These are phyloP conservation scores for Lepeophtheirus salmonis DNA, from an alignment of 1,140 invertebrate genomes.

Conservation along the genomic window DNA sequence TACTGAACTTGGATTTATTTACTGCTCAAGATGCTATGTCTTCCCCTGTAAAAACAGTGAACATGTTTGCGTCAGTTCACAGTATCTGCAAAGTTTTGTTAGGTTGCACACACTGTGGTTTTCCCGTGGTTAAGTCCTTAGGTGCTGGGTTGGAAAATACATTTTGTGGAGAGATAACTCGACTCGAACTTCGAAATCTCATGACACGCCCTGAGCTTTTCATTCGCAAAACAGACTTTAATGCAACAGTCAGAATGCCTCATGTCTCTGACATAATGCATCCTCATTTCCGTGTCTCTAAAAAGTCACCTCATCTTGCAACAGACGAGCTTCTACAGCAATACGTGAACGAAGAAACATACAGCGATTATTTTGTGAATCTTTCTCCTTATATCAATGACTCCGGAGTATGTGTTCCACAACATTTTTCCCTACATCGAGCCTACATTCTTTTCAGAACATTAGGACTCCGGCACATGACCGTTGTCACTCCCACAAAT, in stretches of 20 bases:
- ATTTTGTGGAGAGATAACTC: constrained; percentile 17
- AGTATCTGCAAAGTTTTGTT: constrained; percentile 26
- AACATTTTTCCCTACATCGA: constrained; percentile 26
- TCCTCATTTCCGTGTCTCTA: constrained; percentile 16
- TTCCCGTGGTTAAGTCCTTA: constrained; percentile 16
- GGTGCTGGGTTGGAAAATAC: constrained; percentile 16
- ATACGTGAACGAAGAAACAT: constrained; percentile 17
- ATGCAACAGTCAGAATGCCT: constrained; percentile 16
- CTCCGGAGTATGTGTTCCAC: constrained; percentile 26
- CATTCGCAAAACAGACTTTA: constrained; percentile 18
- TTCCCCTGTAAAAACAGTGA: constrained; percentile 26
- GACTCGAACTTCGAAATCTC: constrained; percentile 17
- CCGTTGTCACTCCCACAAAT: constrained; percentile 21
- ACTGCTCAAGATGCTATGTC: constrained; percentile 28
- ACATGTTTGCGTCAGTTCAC: constrained; percentile 25
- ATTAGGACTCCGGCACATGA: constrained; percentile 22
- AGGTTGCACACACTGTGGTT: constrained; percentile 22
- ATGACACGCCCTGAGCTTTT: constrained; percentile 19
- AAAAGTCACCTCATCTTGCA: constrained; percentile 16
- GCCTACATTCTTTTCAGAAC: constrained; percentile 24
- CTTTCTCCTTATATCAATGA: constrained; percentile 27
- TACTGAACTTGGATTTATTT: constrained; percentile 31
- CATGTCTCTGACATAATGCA: constrained; percentile 19
- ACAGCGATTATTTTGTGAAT: constrained; percentile 18
- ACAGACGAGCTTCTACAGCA: constrained; percentile 18